A percentile compares a stretch with the other conserved stretches of the same genome.
Evolutionary conservation across 1,140 invertebrate genomes (phyloP).

Genomic region (Schlechtendalia chinensis): DNA sequence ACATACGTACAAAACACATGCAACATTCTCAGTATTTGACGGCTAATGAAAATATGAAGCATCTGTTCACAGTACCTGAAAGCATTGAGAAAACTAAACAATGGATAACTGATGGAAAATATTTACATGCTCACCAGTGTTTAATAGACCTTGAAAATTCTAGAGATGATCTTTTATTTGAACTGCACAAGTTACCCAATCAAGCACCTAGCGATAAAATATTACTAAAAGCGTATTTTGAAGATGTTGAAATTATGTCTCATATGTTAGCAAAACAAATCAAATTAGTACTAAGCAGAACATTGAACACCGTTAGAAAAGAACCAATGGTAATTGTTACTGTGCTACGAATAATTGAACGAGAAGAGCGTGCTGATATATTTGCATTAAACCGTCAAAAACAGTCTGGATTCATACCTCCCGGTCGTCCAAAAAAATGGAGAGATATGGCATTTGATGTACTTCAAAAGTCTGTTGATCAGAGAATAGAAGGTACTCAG

Average conservation of each 20-base stretch:
- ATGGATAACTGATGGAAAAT: conserved; percentile 91
- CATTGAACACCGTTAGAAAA: conserved; percentile 89
- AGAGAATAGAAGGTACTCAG: conserved; percentile 85
- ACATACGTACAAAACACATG: conserved; percentile 88
- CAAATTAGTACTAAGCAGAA: conserved; percentile 81
- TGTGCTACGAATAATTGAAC: conserved; percentile 90
- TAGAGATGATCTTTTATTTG: conserved; percentile 90
- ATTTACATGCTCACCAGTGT: conserved; percentile 79
- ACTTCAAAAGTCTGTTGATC: conserved; percentile 77
- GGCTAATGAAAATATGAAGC: conserved; percentile 96
- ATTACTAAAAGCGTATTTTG: conserved; percentile 92
- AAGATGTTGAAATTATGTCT: conserved; percentile 89
- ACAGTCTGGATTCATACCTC: conserved; percentile 85
- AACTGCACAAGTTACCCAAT: conserved; percentile 90
- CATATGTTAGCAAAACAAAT: conserved; percentile 88
- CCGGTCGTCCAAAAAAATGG: conserved; percentile 92
- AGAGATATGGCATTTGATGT: conserved; percentile 81
- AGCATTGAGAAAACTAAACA: conserved; percentile 92
- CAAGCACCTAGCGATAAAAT: conserved; percentile 86
- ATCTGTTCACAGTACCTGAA: conserved; percentile 96
- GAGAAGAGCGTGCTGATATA: conserved; percentile 90
- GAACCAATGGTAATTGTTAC: conserved; percentile 96
- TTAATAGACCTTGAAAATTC: conserved; percentile 95
- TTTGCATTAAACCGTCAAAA: conserved; percentile 74
- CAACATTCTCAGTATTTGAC: conserved; percentile 93